Conservation (phyloP, 1,140 invertebrate species). For the Macrostomum lignano region DNA sequence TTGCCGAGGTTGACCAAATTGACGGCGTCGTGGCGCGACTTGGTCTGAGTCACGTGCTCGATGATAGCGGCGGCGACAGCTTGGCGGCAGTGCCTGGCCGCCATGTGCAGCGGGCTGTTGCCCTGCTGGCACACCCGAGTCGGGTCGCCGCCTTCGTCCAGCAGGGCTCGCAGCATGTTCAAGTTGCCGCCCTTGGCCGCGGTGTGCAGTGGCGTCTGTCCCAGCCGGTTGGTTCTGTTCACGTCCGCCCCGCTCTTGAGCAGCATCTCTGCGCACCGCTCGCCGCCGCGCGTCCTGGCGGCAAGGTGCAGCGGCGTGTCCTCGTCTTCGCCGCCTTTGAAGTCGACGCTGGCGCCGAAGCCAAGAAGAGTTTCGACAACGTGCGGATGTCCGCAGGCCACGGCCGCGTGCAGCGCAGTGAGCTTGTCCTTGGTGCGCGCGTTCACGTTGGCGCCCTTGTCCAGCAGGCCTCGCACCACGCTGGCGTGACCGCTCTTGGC, state of each 20-base stretch:
- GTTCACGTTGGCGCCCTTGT: conserved; percentile 81
- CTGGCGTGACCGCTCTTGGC: conserved; percentile 52
- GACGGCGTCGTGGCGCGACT: background rate
- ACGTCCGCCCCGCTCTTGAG: conserved; percentile 82
- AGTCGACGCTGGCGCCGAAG: conserved; percentile 77
- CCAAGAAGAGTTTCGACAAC: conserved; percentile 84
- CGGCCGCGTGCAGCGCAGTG: conserved; percentile 91
- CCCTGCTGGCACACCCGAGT: background rate
- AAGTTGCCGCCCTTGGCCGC: conserved; percentile 18
- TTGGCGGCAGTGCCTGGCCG: conserved; percentile 1
- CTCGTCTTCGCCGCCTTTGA: conserved; percentile 47
- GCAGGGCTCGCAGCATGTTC: conserved; percentile 28
- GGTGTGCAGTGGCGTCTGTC: conserved; percentile 12
- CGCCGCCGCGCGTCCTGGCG: conserved; percentile 59
- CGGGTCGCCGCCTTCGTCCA: conserved; percentile 26
- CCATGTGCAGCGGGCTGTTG: conserved; percentile 1
- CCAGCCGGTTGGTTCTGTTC: conserved; percentile 33
- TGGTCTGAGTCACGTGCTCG: background rate
- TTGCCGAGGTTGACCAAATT: background rate
- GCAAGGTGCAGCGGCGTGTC: conserved; percentile 71
- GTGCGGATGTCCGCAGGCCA: conserved; percentile 67
- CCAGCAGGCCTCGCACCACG: conserved; percentile 78
- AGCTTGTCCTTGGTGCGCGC: conserved; percentile 77
- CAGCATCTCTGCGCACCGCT: conserved; percentile 79
- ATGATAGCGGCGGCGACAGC: background rate